Evolutionary conservation across 2,888 invertebrate genomes (phyloP), one percentile per base, ranked within the genome.

Genomic region (Tridacna gigas): DNA sequence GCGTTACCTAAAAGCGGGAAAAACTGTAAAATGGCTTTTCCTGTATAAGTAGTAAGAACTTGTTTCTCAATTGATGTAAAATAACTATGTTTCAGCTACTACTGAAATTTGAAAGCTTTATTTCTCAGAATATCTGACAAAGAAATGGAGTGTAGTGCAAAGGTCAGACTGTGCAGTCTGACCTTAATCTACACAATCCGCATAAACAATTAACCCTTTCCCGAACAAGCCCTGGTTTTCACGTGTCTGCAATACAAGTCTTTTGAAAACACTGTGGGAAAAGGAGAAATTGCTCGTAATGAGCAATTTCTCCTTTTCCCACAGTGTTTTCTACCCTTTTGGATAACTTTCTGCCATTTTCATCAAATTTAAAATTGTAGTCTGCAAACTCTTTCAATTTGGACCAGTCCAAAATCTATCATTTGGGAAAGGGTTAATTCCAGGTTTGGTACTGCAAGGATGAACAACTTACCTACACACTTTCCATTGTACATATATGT

Each of bases 401-500:
- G 20, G 18, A 77, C 79, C 22, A n/a, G 56, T 56, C 56, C 11
- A 15, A 51, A 51, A 51, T 11, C 51, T 11, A 13, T 15, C 15
- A 51, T 51, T 13, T 51, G 51, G 51, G 51, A 51, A 51, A 51
- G 51, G 51, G 51, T 51, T 51, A 51, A 51, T 13, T n/a, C n/a
- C n/a, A n/a, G n/a, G n/a, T n/a, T n/a, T 37, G 37, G 37, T 37
- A 37, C 37, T n/a, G n/a, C n/a, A n/a, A 37, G 37, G 7, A 37
- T 37, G 7, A 37, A 37, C 37, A 37, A 85, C 79, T 73, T 88
- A 90, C 90, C 89, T 25, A 47, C 48, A 80, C 92, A 92, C 13
- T 66, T 25, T 0, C 80, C 82, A 11, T 93, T 94, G 81, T 93
- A 92, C 13, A 97, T 97, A 92, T 96, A 96, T 94, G 97, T 99